Evolutionary conservation across 2,888 invertebrate species (phyloP).

Genomic region (Dyspetes luteomarginatus): DNA sequence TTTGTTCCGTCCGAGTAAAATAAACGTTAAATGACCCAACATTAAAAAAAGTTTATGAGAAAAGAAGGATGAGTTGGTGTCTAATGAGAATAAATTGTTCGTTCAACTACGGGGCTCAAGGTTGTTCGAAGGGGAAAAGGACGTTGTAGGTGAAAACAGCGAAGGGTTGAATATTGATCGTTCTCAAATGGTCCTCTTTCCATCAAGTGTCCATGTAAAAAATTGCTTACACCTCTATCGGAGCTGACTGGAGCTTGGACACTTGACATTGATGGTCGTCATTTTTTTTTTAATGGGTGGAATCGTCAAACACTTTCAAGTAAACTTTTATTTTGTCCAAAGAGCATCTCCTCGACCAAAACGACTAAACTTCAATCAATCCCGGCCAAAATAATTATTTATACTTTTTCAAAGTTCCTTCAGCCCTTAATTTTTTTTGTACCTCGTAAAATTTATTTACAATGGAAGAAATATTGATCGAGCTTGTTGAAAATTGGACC

Average conservation of each 20-base stretch:
- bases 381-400: too few species aligned
- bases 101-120: neutral
- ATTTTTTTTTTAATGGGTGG: too few species aligned
- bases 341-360: too few species aligned
- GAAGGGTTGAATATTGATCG: constrained; percentile 7
- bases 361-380: too few species aligned
- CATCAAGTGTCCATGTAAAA: neutral
- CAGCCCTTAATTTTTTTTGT: too few species aligned
- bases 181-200: neutral
- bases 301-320: too few species aligned
- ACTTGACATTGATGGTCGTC: neutral
- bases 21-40: neutral
- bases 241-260: neutral
- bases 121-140: neutral
- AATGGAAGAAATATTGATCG: neutral
- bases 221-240: too few species aligned
- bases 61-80: neutral
- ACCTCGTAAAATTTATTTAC: too few species aligned
- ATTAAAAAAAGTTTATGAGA: constrained; percentile 24
- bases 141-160: neutral
- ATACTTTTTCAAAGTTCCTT: too few species aligned
- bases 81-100: constrained; percentile 36
- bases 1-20: neutral
- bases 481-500: neutral
- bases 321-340: too few species aligned